phyloP scores from a whole-genome alignment of 2,113 vertebrate species.

The Sapajus apella region DNA sequence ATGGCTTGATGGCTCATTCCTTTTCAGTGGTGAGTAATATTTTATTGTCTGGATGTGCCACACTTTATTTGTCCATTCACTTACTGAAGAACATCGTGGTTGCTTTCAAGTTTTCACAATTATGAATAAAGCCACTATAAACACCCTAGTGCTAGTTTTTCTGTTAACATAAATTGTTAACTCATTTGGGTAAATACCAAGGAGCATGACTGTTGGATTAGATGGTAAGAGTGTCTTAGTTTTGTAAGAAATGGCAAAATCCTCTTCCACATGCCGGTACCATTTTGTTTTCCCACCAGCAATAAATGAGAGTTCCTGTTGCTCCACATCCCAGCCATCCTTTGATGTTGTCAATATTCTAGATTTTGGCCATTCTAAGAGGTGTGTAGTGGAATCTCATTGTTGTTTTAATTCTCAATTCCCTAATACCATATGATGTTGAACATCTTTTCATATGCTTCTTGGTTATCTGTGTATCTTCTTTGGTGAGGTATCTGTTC shows the following conservation, averaged over 20 bases:
- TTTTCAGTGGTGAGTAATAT: constrained; percentile 4
- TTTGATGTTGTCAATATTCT: neutral
- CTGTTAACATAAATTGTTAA: neutral
- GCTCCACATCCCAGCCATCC: neutral
- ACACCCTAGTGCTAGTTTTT: neutral
- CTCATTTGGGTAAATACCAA: neutral
- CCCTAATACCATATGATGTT: neutral
- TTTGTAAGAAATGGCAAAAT: neutral
- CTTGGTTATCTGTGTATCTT: neutral
- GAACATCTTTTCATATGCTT: neutral
- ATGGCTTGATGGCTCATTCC: neutral
- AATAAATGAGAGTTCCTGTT: neutral
- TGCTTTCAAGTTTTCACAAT: neutral
- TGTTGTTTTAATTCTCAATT: neutral
- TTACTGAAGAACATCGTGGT: neutral
- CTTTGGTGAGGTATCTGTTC: neutral
- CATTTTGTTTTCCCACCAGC: neutral
- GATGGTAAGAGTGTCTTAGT: neutral
- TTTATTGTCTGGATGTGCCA: neutral
- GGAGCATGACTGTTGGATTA: neutral
- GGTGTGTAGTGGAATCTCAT: neutral
- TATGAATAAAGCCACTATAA: neutral
- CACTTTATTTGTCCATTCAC: neutral
- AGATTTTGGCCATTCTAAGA: neutral
- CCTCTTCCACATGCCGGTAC: neutral